Base-by-base conservation (phyloP, 2,888 invertebrate genomes). In the Tuberolachnus salignus region DNA sequence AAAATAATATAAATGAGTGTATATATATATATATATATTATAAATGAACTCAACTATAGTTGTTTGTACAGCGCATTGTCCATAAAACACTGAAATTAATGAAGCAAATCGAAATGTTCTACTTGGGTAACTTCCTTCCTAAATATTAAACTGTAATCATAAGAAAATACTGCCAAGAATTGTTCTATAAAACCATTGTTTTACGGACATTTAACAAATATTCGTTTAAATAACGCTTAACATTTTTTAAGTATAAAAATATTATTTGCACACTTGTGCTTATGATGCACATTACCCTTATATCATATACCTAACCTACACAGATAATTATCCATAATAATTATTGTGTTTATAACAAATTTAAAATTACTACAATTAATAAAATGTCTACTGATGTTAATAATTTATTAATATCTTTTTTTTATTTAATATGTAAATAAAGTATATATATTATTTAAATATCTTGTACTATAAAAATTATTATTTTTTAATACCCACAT, bases 61-160 rank as follows among this genome's bases (percentile, higher is more conserved):
- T 46, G 13, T 26, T 71, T 71, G 46, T 59, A 61, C 46, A 19
- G 49, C 3, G 26, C 59, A 26, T 51, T 72, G 34, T 72, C 19
- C 61, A 72, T 51, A 72, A 61, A 34, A 51, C 14, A 51, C 34
- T 61, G 51, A 34, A 72, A 72, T 13, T 72, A 72, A 72, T 72
- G 72, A 72, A 72, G 72, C 72, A 72, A 61, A 72, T 72, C 72
- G 13, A 72, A 61, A 61, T 61, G 72, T 72, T 72, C 72, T 61
- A 61, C 72, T 61, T 10, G 72, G 34, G 34, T 61, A 49, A 72
- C 34, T 72, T 51, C 11, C 61, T 51, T 34, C 61, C 61, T 59
- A 61, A 72, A 61, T 72, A 72, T 72, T 61, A 49, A 72, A 72
- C 61, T 34, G 34, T 72, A 72, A 72, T 72, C 61, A 49, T 59